Base-by-base conservation (phyloP, 2,888 invertebrate genomes). In the Acheta domesticus region DNA sequence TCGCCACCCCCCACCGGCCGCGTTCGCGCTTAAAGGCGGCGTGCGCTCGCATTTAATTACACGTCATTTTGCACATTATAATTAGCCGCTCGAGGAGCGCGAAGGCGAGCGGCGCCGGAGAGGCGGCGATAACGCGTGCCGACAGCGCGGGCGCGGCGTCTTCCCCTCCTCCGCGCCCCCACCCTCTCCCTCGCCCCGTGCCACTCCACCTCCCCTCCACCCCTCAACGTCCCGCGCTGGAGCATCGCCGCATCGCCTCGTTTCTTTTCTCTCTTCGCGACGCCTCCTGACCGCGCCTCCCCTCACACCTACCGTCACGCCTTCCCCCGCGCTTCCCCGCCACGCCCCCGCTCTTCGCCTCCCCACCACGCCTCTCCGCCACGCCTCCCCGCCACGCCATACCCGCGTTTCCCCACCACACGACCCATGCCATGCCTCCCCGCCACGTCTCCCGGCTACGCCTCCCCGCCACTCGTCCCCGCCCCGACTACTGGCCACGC, bases 1-100 rank as follows among this genome's bases (percentile, higher is more conserved):
- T 4, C 62, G 12, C 12, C 62, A 4, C n/a, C n/a, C n/a, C 62
- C n/a, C 16, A 1, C 16, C 62, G 36, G 36, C 36, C 36, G 36
- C n/a, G 62, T 62, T 12, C 62, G 62, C n/a, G 62, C 62, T 62
- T 62, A 19, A 62, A 62, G 62, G 62, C 62, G n/a, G 14, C 62
- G 62, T 62, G 62, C 62, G 62, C n/a, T 62, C n/a, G 62, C 62
- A 62, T 62, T 62, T 62, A 62, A 62, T 62, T 62, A 62, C 62
- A 62, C 62, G 62, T 62, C 62, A 62, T 62, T 62, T 62, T 62
- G 62, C 62, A 62, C 62, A 62, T 62, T 62, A 62, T 62, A 62
- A 62, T 62, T 62, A 62, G 62, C 62, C 62, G 62, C 62, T 62
- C n/a, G 16, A 62, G 36, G 36, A 36, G 36, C 36, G 36, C 4